Evolutionary conservation across 2,113 vertebrate species (phyloP).

Genomic region (Lampris megalopsis): DNA sequence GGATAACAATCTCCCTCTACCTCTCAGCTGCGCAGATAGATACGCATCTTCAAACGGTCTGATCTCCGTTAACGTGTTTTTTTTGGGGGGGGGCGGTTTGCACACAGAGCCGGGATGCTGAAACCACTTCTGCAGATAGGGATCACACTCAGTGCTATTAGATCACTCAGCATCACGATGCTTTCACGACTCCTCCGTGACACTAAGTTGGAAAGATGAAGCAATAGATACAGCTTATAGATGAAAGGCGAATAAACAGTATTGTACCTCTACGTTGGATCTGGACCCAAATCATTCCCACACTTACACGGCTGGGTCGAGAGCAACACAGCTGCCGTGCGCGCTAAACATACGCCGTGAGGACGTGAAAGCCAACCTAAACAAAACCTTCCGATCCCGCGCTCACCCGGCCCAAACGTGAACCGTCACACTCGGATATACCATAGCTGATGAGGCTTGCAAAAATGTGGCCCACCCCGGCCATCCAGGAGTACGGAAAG

Average conservation of each 20-base stretch:
- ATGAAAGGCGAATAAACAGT: conserved; percentile 36
- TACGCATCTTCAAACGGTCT: conserved; percentile 41
- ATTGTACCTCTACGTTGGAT: conserved; percentile 39
- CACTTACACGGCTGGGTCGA: conserved; percentile 21
- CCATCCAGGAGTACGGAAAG: conserved; percentile 20
- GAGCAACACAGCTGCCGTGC: conserved; percentile 32
- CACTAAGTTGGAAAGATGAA: conserved; percentile 42
- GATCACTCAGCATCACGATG: conserved; percentile 18
- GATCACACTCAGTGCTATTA: conserved; percentile 32
- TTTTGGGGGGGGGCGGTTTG: not conserved
- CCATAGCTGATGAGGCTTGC: conserved; percentile 33
- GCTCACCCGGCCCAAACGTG: conserved; percentile 30
- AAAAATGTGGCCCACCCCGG: conserved; percentile 22
- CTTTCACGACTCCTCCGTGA: conserved; percentile 40
- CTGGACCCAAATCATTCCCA: conserved; percentile 51
- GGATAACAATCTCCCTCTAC: not conserved
- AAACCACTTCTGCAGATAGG: conserved; percentile 27
- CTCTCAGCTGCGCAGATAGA: conserved; percentile 47
- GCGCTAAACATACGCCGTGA: conserved; percentile 32
- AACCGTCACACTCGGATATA: conserved; percentile 46
- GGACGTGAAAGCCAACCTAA: conserved; percentile 38
- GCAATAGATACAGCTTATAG: conserved; percentile 30
- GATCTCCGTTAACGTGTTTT: conserved; percentile 57
- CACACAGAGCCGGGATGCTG: conserved; percentile 2
- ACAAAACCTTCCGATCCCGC: conserved; percentile 46